Evolutionary conservation across 2,113 vertebrate species (phyloP), one percentile per base, ranked within the genome.

Genomic region (Vidua macroura): DNA sequence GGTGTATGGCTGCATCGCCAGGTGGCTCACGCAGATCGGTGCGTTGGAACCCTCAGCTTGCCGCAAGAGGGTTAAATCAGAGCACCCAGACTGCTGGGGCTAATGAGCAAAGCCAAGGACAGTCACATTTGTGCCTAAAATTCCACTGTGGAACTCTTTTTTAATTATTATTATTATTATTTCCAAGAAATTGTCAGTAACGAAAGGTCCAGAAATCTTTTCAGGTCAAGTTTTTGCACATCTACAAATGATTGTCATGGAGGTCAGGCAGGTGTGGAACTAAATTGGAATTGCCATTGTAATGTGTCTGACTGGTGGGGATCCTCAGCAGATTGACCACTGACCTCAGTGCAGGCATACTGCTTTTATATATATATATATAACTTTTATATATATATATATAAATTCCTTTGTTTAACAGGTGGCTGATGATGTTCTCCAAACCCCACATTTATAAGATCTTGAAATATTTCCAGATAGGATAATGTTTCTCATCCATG

Each of bases 1-100:
- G 95, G 98, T 99, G 24, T 99, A 99, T 1, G 99, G 97, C 30
- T 97, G 96, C 86, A 97, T 99, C 7, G 99, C 99, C 13, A 93
- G 98, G 60, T 99, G 99, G 99, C 98, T 99, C 35, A 99, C 99
- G 21, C 95, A 94, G 78, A 98, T 99, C 3, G 99, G 99, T 99
- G 95, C 85, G 98, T 90, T 63, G 22, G 20, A 23, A 2, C 23
- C 27, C 3, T 25, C 51, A 4, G 5, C 48, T 51, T 31, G 2
- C 49, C 33, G 1, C 11, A 13, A 6, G 1, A 2, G 20, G 25
- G 23, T 67, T 19, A 8, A 77, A 19, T 7, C 35, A 51, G 28
- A 52, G 20, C 59, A 9, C 15, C 11, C 28, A 14, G n/a, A 18
- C 3, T 17, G 19, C 18, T 8, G 19, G 18, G 21, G 24, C 17